A percentile compares a stretch with the other conserved stretches of the same genome.
Evolutionary conservation across 2,888 invertebrate species (phyloP).

Genomic region (Ephialtes manifestator): DNA sequence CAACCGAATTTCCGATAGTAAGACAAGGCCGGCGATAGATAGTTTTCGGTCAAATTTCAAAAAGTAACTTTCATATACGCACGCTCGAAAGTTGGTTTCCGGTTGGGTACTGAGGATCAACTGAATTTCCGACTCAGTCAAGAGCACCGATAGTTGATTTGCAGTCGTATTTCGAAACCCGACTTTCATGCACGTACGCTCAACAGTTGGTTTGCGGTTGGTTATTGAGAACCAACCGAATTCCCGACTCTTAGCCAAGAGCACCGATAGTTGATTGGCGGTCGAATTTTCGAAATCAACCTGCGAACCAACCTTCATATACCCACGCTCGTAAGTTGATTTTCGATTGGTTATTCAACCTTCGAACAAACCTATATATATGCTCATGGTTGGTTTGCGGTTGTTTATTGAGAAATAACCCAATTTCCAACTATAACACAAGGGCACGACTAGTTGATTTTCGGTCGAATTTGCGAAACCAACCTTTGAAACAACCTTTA

Average conservation of each 20-base stretch:
- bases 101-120: not conserved
- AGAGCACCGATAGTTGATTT: not conserved
- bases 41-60: not conserved
- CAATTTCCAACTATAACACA: not conserved
- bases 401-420: not conserved
- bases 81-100: not conserved
- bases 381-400: not conserved
- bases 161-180: not conserved
- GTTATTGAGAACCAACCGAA: not conserved
- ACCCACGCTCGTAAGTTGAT: slow-evolving; percentile 1
- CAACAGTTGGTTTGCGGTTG: not conserved
- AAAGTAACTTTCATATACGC: not conserved
- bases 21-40: not conserved
- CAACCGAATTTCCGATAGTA: no score
- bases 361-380: not conserved
- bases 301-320: not conserved
- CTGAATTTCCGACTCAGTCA: not conserved
- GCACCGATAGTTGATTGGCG: slow-evolving; percentile 1
- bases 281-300: not conserved
- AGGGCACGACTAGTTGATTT: not conserved
- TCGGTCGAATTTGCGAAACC: not conserved
- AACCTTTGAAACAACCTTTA: not conserved
- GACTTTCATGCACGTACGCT: not conserved
- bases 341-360: not conserved
- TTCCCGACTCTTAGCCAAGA: slow-evolving; percentile 1